Percentiles rank a stretch among this genome's conserved stretches.
phyloP scores from a whole-genome alignment of 2,113 vertebrate genomes.

The Percopsis transmontana region DNA sequence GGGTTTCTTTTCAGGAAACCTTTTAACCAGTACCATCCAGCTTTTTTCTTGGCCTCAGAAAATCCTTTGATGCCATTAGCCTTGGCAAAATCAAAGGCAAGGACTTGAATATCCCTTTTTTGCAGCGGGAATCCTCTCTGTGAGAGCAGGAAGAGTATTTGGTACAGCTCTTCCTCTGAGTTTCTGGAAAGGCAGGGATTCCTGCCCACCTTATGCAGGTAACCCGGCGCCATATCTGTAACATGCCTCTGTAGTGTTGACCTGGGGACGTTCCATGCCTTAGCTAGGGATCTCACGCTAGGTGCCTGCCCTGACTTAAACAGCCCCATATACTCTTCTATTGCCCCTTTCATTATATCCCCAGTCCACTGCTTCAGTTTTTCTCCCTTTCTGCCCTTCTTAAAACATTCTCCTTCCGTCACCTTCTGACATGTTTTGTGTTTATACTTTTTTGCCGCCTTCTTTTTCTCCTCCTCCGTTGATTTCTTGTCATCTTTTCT shows the following conservation, averaged over 20 bases:
- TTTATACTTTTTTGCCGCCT: no score
- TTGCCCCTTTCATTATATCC: not conserved
- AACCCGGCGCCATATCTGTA: not conserved
- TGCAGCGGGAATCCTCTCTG: not conserved
- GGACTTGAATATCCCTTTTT: not conserved
- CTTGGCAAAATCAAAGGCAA: not conserved
- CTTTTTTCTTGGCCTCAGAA: not conserved
- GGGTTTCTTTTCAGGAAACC: not conserved
- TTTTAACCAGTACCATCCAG: conserved; percentile 10
- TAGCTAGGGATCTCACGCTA: not conserved
- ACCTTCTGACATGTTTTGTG: no score
- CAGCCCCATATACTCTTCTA: not conserved
- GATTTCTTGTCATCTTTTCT: no score
- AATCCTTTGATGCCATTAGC: not conserved
- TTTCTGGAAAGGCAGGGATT: not conserved
- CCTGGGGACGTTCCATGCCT: not conserved
- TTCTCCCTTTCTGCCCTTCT: not conserved
- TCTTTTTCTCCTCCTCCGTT: no score
- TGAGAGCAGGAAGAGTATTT: not conserved
- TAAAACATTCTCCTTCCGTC: not conserved
- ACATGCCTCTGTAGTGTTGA: not conserved
- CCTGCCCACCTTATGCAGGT: not conserved
- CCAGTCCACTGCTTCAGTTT: not conserved
- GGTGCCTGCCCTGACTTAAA: not conserved
- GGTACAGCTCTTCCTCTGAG: not conserved